Conservation (phyloP, 1,140 invertebrate genomes). For the Linepithema humile region DNA sequence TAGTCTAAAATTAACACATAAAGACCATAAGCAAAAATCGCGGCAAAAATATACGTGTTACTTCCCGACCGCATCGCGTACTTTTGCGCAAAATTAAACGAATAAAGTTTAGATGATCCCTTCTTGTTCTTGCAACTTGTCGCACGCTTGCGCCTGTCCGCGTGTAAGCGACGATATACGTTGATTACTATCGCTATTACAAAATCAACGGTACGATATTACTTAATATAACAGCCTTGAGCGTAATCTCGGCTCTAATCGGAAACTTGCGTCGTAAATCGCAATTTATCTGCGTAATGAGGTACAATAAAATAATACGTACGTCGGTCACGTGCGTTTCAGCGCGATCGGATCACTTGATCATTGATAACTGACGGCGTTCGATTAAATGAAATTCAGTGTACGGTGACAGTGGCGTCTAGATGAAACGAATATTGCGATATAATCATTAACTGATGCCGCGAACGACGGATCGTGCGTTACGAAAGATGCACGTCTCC, state of each 20-base stretch:
- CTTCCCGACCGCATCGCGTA: too few relatives aligned
- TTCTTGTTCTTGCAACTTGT: too few relatives aligned
- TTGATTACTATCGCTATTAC: conserved; percentile 38
- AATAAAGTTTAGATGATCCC: too few relatives aligned
- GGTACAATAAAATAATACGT: conserved; percentile 31
- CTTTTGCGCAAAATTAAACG: too few relatives aligned
- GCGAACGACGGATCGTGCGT: neutral
- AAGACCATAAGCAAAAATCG: neutral
- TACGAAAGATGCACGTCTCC: neutral
- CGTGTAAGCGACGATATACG: neutral
- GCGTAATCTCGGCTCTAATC: conserved; percentile 35
- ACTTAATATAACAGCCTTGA: conserved; percentile 41
- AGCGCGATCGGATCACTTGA: neutral
- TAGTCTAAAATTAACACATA: neutral
- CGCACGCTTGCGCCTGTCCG: neutral
- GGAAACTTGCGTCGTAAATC: conserved; percentile 26
- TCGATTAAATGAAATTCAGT: neutral
- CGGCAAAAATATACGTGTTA: too few relatives aligned
- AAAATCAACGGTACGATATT: conserved; percentile 28
- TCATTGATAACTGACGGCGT: neutral
- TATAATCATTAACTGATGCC: neutral
- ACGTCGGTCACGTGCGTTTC: neutral
- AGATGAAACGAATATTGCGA: neutral
- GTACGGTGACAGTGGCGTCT: neutral
- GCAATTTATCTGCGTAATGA: conserved; percentile 20